Evolutionary conservation across 2,113 vertebrate species (phyloP).

Genomic region (Melospiza melodia): DNA sequence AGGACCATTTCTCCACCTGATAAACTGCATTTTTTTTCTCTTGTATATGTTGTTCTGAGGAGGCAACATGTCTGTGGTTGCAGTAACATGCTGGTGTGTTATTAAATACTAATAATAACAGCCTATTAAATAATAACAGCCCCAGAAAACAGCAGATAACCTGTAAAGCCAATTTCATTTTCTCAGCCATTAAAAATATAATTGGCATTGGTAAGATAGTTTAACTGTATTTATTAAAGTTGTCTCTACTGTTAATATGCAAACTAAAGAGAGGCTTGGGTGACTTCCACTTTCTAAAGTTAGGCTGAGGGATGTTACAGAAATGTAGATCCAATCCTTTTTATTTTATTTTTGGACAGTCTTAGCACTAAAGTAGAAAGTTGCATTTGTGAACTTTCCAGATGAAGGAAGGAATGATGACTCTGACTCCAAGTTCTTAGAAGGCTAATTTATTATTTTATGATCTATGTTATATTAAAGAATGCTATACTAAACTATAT

Average conservation of each 20-base stretch:
- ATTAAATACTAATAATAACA: no score
- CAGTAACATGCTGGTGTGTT: not conserved
- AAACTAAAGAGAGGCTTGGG: not conserved
- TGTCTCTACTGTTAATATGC: not conserved
- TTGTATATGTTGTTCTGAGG: fast-evolving
- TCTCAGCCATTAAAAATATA: not conserved
- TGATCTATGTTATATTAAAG: no score
- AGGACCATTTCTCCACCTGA: not conserved
- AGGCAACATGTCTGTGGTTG: not conserved
- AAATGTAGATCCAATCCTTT: not conserved
- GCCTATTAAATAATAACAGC: not conserved
- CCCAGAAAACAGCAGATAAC: not conserved
- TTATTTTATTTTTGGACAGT: not conserved
- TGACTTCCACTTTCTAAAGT: not conserved
- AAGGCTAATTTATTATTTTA: no score
- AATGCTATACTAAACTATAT: no score
- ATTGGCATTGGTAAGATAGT: not conserved
- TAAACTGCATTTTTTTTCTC: not conserved
- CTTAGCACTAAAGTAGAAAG: not conserved
- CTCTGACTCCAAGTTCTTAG: no score
- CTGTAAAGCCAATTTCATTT: not conserved
- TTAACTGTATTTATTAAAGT: not conserved
- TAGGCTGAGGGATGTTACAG: not conserved
- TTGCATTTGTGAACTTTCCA: no score
- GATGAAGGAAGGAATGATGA: no score